Evolutionary conservation across 2,797 vertebrate species (phyloP).

Genomic region (Poeciliopsis infans): DNA sequence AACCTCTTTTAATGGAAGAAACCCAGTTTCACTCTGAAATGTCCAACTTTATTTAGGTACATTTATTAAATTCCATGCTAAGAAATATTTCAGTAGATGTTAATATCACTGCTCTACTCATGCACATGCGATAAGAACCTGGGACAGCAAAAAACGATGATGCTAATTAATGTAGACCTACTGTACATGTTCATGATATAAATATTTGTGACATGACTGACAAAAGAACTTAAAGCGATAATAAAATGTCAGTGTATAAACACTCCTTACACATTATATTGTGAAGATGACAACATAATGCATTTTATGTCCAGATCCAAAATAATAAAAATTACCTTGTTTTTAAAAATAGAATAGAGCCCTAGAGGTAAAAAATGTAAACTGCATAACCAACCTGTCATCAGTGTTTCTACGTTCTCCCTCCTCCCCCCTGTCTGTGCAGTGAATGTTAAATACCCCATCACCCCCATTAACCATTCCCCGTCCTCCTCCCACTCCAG

Average conservation of each 20-base stretch:
- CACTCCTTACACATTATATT: background rate
- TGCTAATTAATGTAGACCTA: background rate
- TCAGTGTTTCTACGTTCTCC: conserved; percentile 20
- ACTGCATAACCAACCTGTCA: conserved; percentile 17
- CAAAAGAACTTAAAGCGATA: background rate
- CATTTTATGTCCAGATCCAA: background rate
- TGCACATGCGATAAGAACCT: background rate
- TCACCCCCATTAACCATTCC: background rate
- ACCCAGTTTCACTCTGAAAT: background rate
- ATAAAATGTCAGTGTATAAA: background rate
- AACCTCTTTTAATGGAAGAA: background rate
- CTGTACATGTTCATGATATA: background rate
- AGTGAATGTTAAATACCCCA: conserved; percentile 36
- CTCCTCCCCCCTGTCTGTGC: conserved; percentile 31
- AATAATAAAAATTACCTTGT: background rate
- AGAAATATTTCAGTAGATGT: background rate
- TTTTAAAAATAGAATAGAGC: background rate
- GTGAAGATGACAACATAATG: background rate
- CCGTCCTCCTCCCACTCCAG: conserved; percentile 2
- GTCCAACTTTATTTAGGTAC: background rate
- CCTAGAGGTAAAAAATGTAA: conserved; percentile 9
- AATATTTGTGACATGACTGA: background rate
- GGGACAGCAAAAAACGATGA: background rate
- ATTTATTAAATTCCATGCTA: background rate
- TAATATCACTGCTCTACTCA: background rate